Conservation (phyloP, 1,140 invertebrate genomes). For the Condylostylus longicornis region DNA sequence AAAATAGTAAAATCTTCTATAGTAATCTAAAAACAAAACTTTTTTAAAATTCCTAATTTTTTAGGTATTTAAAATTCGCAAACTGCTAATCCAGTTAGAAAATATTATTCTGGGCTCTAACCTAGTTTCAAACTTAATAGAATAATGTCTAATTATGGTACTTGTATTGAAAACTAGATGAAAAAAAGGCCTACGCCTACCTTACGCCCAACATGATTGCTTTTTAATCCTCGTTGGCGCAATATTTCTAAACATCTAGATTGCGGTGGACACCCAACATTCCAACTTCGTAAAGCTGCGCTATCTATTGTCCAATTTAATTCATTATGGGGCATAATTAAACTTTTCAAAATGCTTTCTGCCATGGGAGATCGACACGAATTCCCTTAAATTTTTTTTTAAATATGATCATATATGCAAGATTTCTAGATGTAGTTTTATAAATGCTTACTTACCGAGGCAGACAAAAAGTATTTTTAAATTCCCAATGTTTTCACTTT, state of each 20-base stretch:
- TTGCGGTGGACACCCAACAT: constrained; percentile 17
- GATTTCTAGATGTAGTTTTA: neutral
- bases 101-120: neutral
- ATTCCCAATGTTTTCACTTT: too few species aligned
- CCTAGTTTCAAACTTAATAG: neutral
- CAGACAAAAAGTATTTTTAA: constrained; percentile 19
- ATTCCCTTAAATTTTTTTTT: constrained; percentile 10
- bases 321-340: constrained; percentile 21
- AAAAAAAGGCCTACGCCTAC: too few species aligned
- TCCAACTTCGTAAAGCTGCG: constrained; percentile 18
- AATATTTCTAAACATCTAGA: constrained; percentile 12
- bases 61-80: neutral
- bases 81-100: neutral
- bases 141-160: too few species aligned
- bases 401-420: neutral
- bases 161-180: too few species aligned
- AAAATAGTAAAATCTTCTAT: constrained; percentile 15
- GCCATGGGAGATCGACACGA: constrained; percentile 22
- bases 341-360: constrained; percentile 18
- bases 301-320: constrained; percentile 24
- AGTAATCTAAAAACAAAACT: constrained; percentile 9
- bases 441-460: constrained; percentile 12
- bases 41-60: too few species aligned
- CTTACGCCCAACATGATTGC: constrained; percentile 18
- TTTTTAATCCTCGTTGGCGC: constrained; percentile 15